Evolutionary conservation across 2,888 invertebrate genomes (phyloP).

Genomic region (Eristalis tenax): DNA sequence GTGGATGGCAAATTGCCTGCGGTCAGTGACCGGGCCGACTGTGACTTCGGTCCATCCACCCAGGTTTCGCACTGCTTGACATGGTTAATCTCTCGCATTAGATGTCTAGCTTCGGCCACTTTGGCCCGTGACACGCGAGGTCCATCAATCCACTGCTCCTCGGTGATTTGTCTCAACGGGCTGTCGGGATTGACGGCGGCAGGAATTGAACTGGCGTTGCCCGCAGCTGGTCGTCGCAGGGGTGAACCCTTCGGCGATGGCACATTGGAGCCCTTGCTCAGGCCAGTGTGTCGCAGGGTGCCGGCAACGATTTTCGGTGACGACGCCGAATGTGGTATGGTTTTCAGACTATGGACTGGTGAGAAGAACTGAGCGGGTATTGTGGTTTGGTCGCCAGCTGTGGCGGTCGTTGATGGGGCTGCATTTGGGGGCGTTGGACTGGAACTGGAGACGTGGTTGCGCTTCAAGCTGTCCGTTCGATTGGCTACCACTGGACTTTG

Average conservation of each 20-base stretch:
- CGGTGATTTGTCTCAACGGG: slow-evolving; percentile 83
- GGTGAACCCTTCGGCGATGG: slow-evolving; percentile 83
- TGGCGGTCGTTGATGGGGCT: slow-evolving; percentile 33
- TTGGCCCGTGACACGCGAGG: slow-evolving; percentile 93
- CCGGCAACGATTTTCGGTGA: slow-evolving; percentile 77
- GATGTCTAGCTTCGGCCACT: slow-evolving; percentile 90
- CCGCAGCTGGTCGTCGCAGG: slow-evolving; percentile 80
- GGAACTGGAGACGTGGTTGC: slow-evolving; percentile 73
- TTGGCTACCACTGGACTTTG: slow-evolving; percentile 76
- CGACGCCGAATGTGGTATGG: slow-evolving; percentile 75
- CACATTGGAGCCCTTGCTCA: slow-evolving; percentile 80
- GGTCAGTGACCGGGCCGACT: slow-evolving; percentile 81
- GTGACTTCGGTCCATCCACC: slow-evolving; percentile 96
- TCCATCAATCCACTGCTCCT: slow-evolving; percentile 98
- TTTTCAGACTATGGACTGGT: slow-evolving; percentile 76
- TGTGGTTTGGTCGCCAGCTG: slow-evolving; percentile 52
- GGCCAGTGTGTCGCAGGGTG: slow-evolving; percentile 75
- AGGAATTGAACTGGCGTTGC: slow-evolving; percentile 74
- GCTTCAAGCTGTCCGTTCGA: slow-evolving; percentile 77
- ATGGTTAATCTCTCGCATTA: slow-evolving; percentile 89
- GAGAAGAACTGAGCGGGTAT: slow-evolving; percentile 74
- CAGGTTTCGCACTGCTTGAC: slow-evolving; percentile 94
- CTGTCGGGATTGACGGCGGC: slow-evolving; percentile 80
- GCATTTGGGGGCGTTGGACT: slow-evolving; percentile 73
- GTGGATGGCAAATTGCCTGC: slow-evolving; percentile 78